A percentile compares a stretch with the other conserved stretches of the same genome.
Conservation (phyloP, 92 coral and sea anemone species). For the Galaxea fascicularis region DNA sequence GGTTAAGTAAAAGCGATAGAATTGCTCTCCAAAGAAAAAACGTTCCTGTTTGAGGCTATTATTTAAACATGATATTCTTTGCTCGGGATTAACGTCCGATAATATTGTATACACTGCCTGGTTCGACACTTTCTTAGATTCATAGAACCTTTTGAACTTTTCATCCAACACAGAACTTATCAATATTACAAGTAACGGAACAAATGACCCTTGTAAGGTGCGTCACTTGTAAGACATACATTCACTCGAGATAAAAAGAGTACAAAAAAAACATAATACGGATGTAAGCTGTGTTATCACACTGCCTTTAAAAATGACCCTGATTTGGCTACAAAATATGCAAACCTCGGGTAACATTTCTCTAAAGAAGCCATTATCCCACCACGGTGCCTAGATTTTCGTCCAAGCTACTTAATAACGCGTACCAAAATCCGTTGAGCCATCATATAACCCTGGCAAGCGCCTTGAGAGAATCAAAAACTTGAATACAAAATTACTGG, state of each 20-base stretch:
- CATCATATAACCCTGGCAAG: not conserved
- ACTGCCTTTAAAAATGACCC: slow-evolving; percentile 5
- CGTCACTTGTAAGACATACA: not conserved
- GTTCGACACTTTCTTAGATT: not conserved
- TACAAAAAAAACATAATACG: not conserved
- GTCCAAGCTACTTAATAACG: not conserved
- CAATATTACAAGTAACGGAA: not conserved
- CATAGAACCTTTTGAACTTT: not conserved
- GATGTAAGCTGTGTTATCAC: slow-evolving; percentile 1
- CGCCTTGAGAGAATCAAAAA: slow-evolving; percentile 7
- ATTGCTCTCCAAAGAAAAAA: slow-evolving; percentile 18
- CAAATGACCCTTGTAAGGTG: not conserved
- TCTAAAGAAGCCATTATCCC: slow-evolving; percentile 32
- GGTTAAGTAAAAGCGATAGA: slow-evolving; percentile 6
- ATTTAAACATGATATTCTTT: slow-evolving; percentile 14
- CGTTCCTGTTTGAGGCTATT: slow-evolving; percentile 17
- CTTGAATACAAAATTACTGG: not conserved
- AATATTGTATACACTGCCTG: not conserved
- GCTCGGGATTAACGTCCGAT: slow-evolving; percentile 30
- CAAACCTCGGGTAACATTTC: slow-evolving; percentile 25
- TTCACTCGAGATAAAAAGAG: slow-evolving; percentile 2
- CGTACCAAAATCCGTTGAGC: not conserved
- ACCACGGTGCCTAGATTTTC: slow-evolving; percentile 18
- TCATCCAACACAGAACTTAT: not conserved
- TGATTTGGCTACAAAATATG: slow-evolving; percentile 20